These are phyloP conservation scores for Octodon degus DNA, from an alignment of 2,113 vertebrate genomes.

Conservation along the genomic window DNA sequence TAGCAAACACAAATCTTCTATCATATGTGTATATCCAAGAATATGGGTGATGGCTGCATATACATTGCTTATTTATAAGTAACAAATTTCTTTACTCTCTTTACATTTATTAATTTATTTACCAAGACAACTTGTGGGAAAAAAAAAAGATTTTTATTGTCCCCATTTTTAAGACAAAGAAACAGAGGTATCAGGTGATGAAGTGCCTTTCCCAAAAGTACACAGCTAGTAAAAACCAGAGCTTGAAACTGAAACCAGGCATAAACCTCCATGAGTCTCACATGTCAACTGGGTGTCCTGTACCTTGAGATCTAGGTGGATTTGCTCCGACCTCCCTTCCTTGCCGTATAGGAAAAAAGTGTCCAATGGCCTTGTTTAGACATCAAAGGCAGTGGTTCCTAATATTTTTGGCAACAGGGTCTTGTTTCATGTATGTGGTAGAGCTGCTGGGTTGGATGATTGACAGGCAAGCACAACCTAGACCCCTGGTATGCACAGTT, in stretches of 20 bases:
- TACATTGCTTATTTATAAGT: neutral
- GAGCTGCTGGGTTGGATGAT: neutral
- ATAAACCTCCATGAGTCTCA: neutral
- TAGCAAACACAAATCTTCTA: neutral
- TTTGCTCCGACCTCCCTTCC: neutral
- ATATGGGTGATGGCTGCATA: neutral
- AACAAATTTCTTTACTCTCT: neutral
- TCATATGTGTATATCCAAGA: neutral
- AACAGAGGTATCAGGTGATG: neutral
- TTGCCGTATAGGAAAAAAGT: no score
- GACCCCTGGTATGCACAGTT: neutral
- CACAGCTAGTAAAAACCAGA: neutral
- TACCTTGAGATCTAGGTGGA: neutral
- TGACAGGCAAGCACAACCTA: neutral
- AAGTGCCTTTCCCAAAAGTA: neutral
- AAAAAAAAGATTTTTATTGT: neutral
- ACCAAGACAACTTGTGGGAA: neutral
- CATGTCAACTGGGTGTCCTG: neutral
- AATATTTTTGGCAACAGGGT: neutral
- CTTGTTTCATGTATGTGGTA: neutral
- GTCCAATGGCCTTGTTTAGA: neutral
- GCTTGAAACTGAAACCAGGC: neutral
- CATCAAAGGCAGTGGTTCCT: neutral
- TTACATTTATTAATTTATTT: slow-evolving; percentile 11
- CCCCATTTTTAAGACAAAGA: neutral